A percentile compares a stretch with the other conserved stretches of the same genome.
These are phyloP conservation scores for Meandrina meandrites DNA, from an alignment of 92 coral and sea anemone genomes.

Conservation along the genomic window DNA sequence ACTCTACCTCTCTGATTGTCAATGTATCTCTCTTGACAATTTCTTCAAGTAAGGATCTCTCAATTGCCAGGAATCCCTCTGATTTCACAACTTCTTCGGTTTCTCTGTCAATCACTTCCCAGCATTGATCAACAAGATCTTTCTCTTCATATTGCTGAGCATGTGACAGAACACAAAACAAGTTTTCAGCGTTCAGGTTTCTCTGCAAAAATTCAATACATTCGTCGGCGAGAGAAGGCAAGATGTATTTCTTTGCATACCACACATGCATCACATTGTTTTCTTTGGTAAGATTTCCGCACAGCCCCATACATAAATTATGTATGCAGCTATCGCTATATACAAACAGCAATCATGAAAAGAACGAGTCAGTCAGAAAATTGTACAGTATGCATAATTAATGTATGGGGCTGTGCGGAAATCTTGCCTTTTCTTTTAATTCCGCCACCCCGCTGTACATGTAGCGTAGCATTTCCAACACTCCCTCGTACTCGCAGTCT, in stretches of 20 bases:
- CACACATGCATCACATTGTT: slow-evolving; percentile 17
- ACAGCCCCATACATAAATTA: too few species aligned
- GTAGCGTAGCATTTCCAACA: slow-evolving; percentile 22
- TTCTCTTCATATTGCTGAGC: slow-evolving; percentile 11
- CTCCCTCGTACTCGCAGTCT: slow-evolving; percentile 23
- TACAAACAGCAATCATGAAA: too few species aligned
- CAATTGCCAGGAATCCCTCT: not conserved
- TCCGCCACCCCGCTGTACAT: not conserved
- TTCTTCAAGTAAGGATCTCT: not conserved
- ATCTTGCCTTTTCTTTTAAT: too few species aligned
- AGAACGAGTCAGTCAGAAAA: too few species aligned
- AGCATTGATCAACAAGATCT: slow-evolving; percentile 4
- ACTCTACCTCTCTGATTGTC: not conserved
- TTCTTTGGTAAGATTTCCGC: too few species aligned
- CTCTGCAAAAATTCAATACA: not conserved
- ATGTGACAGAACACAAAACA: not conserved
- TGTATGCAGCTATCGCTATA: too few species aligned
- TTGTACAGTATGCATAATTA: too few species aligned
- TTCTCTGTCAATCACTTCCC: slow-evolving; percentile 17
- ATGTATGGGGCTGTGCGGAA: too few species aligned
- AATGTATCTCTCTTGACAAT: slow-evolving; percentile 15
- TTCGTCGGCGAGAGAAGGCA: not conserved
- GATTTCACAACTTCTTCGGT: slow-evolving; percentile 14
- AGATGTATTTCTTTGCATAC: slow-evolving; percentile 21
- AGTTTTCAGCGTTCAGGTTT: not conserved